phyloP scores from a whole-genome alignment of 1,140 invertebrate species.

The Lutraria rhynchaena region DNA sequence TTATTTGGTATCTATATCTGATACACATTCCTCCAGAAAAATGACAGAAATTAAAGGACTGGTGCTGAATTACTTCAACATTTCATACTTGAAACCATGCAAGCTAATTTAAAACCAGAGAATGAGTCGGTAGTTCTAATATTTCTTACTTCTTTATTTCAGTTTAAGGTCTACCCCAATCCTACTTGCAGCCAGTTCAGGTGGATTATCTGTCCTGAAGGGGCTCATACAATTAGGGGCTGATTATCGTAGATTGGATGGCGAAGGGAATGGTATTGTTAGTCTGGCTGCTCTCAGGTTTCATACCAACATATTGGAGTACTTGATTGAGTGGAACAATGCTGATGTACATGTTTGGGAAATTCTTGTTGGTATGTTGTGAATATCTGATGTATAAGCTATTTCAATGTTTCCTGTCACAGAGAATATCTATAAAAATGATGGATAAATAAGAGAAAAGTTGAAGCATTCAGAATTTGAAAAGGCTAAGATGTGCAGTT shows the following conservation, averaged over 20 bases:
- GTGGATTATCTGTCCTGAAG: constrained; percentile 77
- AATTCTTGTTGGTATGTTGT: constrained; percentile 78
- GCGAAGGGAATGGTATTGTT: constrained; percentile 78
- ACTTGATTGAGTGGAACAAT: constrained; percentile 79
- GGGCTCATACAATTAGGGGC: constrained; percentile 78
- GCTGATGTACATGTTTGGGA: constrained; percentile 79
- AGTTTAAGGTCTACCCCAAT: constrained; percentile 78
- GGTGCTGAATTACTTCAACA: no score
- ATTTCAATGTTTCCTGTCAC: no score
- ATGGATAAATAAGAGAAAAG: not conserved
- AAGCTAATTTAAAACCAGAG: no score
- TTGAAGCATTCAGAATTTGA: not conserved
- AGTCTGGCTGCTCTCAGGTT: constrained; percentile 78
- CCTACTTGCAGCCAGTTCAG: constrained; percentile 80
- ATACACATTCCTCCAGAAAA: no score
- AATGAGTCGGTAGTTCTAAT: no score
- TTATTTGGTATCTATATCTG: no score
- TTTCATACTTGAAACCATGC: no score
- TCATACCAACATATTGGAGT: constrained; percentile 81
- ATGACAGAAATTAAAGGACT: no score
- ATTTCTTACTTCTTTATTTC: no score
- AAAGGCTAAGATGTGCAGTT: not conserved
- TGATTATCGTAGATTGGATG: constrained; percentile 71
- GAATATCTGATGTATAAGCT: not conserved
- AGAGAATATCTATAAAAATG: not conserved